Percentiles rank a stretch among this genome's conserved stretches.
These are phyloP conservation scores for Chloroceryle aenea DNA, from an alignment of 2,113 vertebrate genomes.

Conservation along the genomic window DNA sequence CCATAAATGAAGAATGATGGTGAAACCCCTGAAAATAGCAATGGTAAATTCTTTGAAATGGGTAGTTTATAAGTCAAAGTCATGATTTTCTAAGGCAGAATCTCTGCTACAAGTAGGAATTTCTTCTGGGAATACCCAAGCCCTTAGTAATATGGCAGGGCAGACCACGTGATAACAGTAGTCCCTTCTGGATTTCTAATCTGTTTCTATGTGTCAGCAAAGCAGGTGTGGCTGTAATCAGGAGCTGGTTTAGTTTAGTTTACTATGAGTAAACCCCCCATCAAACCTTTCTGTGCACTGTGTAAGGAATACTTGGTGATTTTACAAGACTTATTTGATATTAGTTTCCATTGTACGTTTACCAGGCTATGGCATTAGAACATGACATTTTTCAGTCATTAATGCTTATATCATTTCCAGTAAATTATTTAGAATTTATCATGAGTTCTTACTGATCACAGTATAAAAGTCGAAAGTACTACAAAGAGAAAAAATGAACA, in stretches of 20 bases:
- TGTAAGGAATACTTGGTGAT: background rate
- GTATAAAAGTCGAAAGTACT: background rate
- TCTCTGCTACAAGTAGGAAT: background rate
- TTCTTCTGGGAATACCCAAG: slow-evolving; percentile 1
- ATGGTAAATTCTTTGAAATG: background rate
- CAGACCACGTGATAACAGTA: background rate
- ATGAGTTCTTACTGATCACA: background rate
- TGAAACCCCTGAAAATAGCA: background rate
- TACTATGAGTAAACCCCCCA: background rate
- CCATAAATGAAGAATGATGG: background rate
- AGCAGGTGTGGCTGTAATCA: background rate
- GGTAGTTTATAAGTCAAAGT: background rate
- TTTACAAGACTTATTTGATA: background rate
- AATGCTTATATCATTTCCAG: background rate
- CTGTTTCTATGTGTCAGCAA: background rate
- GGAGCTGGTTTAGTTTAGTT: background rate
- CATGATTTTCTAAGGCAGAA: background rate
- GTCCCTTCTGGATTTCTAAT: background rate
- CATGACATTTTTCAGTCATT: background rate
- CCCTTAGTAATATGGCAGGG: background rate
- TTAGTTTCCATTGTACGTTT: background rate
- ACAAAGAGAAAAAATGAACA: background rate
- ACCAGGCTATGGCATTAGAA: background rate
- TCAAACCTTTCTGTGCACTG: background rate
- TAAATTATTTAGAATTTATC: background rate